phyloP scores from a whole-genome alignment of 2,888 invertebrate genomes.

The Sphaerophoria rueppellii region DNA sequence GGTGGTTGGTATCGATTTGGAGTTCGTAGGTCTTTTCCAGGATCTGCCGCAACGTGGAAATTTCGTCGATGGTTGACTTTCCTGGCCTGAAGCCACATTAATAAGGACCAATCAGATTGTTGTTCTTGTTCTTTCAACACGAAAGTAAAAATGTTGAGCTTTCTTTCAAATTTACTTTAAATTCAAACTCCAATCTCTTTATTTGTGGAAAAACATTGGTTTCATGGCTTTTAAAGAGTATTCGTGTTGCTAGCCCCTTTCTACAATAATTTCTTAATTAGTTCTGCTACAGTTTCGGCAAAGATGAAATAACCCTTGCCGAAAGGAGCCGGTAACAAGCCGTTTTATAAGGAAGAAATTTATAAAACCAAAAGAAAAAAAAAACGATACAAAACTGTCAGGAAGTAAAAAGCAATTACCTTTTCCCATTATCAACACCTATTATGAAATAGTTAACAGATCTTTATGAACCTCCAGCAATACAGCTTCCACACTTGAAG shows the following conservation, averaged over 20 bases:
- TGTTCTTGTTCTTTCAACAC: too few relatives aligned
- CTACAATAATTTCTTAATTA: slow-evolving; percentile 37
- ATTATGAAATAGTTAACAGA: slow-evolving; percentile 69
- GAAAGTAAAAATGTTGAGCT: too few relatives aligned
- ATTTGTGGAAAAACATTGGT: too few relatives aligned
- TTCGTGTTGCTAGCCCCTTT: not conserved
- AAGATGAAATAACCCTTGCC: slow-evolving; percentile 57
- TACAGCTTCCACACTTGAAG: slow-evolving; percentile 67
- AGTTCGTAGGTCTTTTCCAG: too few relatives aligned
- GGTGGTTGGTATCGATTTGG: too few relatives aligned
- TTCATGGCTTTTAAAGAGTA: too few relatives aligned
- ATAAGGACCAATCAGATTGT: too few relatives aligned
- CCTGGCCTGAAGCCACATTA: too few relatives aligned
- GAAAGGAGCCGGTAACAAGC: not conserved
- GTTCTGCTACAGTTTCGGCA: slow-evolving; percentile 71
- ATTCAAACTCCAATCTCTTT: too few relatives aligned
- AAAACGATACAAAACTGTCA: slow-evolving; percentile 39
- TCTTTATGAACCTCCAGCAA: slow-evolving; percentile 64
- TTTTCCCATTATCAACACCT: slow-evolving; percentile 53
- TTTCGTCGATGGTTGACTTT: too few relatives aligned
- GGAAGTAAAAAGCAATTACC: slow-evolving; percentile 71
- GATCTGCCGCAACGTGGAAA: too few relatives aligned
- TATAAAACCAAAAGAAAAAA: slow-evolving; percentile 16
- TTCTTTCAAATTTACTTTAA: too few relatives aligned
- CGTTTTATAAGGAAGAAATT: slow-evolving; percentile 34